Evolutionary conservation across 2,113 vertebrate species (phyloP), one percentile per base, ranked within the genome.

Genomic region (Pelobates fuscus): DNA sequence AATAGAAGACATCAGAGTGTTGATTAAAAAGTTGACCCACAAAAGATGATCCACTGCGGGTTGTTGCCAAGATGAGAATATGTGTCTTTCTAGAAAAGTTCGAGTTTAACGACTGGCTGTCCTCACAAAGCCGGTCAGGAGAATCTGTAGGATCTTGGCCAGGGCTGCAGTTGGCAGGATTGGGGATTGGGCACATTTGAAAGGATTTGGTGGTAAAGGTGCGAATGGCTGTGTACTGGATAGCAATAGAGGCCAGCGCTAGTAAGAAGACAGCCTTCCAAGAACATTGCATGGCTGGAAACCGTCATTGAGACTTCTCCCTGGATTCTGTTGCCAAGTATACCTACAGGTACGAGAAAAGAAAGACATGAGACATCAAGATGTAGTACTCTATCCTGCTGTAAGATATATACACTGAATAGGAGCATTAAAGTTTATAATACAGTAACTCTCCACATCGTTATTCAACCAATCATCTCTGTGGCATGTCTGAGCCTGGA

Each of bases 231-330:
- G 96, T 98, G 89, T 98, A 99, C 87, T 99, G 97, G 85, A 99
- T 97, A 73, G 95, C 96, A 23, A 99, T 94, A 80, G 97, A 98
- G 84, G 95, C 95, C 92, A 97, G 92, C 80, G 95, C 96, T 81
- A 99, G 91, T 85, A 99, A 91, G 87, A 98, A 93, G 88, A 99
- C 95, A 86, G 95, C 94, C 95, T 98, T 99, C 96, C 96, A 98
- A 87, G 96, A 98, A 93, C 97, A 99, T 91, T 97, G 94, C 96
- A 99, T 99, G 95, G 92, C 95, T 94, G 92, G 88, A 90, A 88
- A 91, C 91, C 93, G 93, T 95, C 96, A 97, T 98, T 88, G 88
- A 86, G 89, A 81, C 82, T 84, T 86, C 83, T 83, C 78, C 5
- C 77, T 81, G 70, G 70, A n/a, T 61, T 67, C 55, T 60, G 26